Percentiles rank a stretch among this genome's conserved stretches.
Evolutionary conservation across 2,797 vertebrate genomes (phyloP).

Genomic region (Phoeniculus purpureus): DNA sequence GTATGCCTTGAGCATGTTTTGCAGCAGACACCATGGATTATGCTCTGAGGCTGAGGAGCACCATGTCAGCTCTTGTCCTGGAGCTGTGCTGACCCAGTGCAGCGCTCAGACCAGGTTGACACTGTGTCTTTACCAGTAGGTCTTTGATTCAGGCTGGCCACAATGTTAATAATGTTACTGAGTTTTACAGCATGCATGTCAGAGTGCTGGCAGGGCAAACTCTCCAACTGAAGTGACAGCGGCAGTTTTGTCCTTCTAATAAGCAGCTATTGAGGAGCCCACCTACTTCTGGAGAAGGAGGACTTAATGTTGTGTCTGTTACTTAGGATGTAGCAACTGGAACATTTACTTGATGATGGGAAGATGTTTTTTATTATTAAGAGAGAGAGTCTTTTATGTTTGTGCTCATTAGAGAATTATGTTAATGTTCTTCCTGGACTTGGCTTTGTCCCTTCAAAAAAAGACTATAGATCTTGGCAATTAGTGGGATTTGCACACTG

Average conservation of each 20-base stretch:
- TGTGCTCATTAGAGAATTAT: not conserved
- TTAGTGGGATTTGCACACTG: not conserved
- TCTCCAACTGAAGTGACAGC: not conserved
- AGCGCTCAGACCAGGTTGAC: not conserved
- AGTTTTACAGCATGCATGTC: not conserved
- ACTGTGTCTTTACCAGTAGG: not conserved
- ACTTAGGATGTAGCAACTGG: not conserved
- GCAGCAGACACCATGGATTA: fast-evolving
- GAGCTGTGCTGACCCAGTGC: not conserved
- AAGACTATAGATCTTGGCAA: not conserved
- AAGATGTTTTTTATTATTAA: not conserved
- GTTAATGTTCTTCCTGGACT: not conserved
- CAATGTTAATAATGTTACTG: not conserved
- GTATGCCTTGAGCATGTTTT: fast-evolving
- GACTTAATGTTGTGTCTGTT: not conserved
- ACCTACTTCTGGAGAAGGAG: not conserved
- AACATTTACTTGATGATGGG: not conserved
- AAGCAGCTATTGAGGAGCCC: not conserved
- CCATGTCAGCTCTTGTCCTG: not conserved
- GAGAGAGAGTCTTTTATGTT: not conserved
- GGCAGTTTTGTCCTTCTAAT: not conserved
- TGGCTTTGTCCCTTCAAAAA: not conserved
- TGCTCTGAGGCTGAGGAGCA: not conserved
- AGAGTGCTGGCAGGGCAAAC: not conserved
- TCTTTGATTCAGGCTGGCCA: not conserved